Conservation (phyloP, 1,140 invertebrate species). For the Aphis gossypii region DNA sequence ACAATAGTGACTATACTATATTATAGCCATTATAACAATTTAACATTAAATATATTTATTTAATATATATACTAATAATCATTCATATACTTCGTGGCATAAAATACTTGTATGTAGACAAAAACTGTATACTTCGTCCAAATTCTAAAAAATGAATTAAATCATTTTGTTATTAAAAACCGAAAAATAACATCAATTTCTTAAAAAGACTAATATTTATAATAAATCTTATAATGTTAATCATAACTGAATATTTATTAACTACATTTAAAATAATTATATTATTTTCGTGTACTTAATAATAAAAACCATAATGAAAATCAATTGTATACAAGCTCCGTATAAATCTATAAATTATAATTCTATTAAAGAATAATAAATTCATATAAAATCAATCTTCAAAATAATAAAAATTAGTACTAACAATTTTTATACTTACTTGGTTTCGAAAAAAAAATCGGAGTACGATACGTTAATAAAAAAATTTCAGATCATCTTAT, state of each 20-base stretch:
- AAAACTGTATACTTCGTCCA: neutral
- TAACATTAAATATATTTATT: neutral
- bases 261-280: neutral
- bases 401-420: neutral
- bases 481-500: neutral
- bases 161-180: neutral
- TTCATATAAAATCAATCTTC: neutral
- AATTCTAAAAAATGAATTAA: neutral
- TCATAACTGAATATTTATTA: neutral
- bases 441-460: neutral
- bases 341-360: neutral
- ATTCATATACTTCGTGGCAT: neutral
- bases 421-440: neutral
- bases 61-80: neutral
- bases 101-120: neutral
- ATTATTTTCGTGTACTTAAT: neutral
- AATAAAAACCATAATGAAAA: neutral
- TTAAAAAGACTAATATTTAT: neutral
- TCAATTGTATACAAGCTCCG: neutral
- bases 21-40: neutral
- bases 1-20: neutral
- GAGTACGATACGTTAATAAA: neutral
- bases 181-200: neutral
- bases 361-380: neutral
- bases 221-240: neutral